Conservation (phyloP, 1,140 invertebrate genomes). For the Macrobrachium nipponense region DNA sequence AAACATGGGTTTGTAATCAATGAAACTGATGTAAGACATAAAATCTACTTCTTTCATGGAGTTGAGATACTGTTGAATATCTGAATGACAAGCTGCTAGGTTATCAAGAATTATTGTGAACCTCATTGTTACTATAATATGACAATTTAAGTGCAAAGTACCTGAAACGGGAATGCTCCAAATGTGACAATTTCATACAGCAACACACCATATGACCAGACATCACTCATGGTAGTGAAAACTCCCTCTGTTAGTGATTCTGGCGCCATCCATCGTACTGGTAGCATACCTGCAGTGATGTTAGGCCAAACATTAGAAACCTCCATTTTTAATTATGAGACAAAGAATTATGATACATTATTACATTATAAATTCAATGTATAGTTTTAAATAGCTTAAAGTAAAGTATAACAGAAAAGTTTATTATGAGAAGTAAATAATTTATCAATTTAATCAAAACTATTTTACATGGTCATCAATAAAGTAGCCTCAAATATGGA, state of each 20-base stretch:
- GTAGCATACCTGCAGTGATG: slow-evolving; percentile 77
- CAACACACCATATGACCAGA: slow-evolving; percentile 88
- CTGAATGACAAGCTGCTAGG: no score
- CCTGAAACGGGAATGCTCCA: slow-evolving; percentile 85
- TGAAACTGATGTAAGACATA: not conserved
- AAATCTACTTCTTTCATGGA: not conserved
- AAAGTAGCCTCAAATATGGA: no score
- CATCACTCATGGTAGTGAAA: slow-evolving; percentile 85
- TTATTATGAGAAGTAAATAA: no score
- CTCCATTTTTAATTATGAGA: not conserved
- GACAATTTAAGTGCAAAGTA: not conserved
- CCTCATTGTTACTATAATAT: not conserved
- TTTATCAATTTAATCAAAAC: no score
- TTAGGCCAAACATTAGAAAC: not conserved
- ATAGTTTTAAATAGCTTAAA: no score
- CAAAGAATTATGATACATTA: not conserved
- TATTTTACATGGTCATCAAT: no score
- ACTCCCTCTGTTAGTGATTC: slow-evolving; percentile 82
- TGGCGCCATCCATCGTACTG: slow-evolving; percentile 95
- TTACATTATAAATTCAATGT: no score
- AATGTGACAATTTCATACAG: slow-evolving; percentile 89
- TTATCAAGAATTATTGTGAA: not conserved
- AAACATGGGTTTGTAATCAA: no score
- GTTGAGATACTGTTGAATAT: no score
- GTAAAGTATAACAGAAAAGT: no score